A percentile compares a stretch with the other conserved stretches of the same genome.
phyloP scores from a whole-genome alignment of 2,888 invertebrate species.

The Byasa hedistus region DNA sequence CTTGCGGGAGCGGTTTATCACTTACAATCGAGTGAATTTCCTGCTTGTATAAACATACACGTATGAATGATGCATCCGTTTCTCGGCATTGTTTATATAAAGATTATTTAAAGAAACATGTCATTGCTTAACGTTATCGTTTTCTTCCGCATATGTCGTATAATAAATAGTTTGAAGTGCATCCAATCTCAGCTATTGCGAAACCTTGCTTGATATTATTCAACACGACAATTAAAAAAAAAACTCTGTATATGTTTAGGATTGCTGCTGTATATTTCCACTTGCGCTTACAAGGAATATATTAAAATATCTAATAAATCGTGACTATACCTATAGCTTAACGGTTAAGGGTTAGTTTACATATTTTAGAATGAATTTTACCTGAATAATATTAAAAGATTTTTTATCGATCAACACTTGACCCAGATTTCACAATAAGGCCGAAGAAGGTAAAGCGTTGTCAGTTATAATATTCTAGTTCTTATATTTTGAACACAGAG shows the following conservation, averaged over 20 bases:
- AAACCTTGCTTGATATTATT: not conserved
- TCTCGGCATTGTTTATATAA: not conserved
- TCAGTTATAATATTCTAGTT: too few species aligned
- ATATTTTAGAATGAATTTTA: too few species aligned
- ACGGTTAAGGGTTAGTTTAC: too few species aligned
- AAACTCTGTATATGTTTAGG: not conserved
- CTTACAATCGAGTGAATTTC: too few species aligned
- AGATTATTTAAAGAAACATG: not conserved
- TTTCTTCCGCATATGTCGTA: slow-evolving; percentile 17
- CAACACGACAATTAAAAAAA: not conserved
- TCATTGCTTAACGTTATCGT: slow-evolving; percentile 1
- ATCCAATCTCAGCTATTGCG: not conserved
- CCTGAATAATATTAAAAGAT: too few species aligned
- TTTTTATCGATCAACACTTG: too few species aligned
- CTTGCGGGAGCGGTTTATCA: too few species aligned
- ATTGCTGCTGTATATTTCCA: not conserved
- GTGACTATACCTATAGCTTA: too few species aligned
- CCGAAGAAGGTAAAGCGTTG: too few species aligned
- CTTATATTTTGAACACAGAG: too few species aligned
- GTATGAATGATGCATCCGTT: not conserved
- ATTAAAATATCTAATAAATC: not conserved
- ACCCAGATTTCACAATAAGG: too few species aligned
- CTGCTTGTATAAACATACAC: too few species aligned
- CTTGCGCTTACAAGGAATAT: not conserved
- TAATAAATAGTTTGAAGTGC: slow-evolving; percentile 5